Evolutionary conservation across 1,140 invertebrate genomes (phyloP).

Genomic region (Adoxophyes honmai): DNA sequence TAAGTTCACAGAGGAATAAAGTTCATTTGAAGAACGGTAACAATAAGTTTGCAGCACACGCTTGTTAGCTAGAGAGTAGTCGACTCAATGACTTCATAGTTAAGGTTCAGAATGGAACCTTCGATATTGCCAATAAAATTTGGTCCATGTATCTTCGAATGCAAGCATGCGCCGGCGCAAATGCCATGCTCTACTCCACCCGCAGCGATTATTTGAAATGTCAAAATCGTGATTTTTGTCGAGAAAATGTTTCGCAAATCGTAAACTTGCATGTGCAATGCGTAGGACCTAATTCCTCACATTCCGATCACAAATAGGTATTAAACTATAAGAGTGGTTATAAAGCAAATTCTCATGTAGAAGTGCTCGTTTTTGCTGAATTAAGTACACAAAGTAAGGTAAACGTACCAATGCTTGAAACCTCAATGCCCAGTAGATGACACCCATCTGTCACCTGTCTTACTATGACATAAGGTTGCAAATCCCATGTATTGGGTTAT

Average conservation of each 20-base stretch:
- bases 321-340: too few relatives aligned
- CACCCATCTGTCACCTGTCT: too few relatives aligned
- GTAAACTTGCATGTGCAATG: slow-evolving; percentile 5
- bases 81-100: not conserved
- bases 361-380: too few relatives aligned
- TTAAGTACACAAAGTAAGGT: too few relatives aligned
- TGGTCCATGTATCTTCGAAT: slow-evolving; percentile 14
- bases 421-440: too few relatives aligned
- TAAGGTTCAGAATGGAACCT: not conserved
- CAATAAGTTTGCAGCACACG: not conserved
- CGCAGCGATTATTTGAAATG: slow-evolving; percentile 62
- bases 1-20: not conserved
- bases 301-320: too few relatives aligned
- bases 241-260: slow-evolving; percentile 61
- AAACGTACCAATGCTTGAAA: too few relatives aligned
- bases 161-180: slow-evolving; percentile 53
- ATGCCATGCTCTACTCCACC: slow-evolving; percentile 62
- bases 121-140: not conserved
- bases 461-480: too few relatives aligned
- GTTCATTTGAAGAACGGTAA: not conserved
- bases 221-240: slow-evolving; percentile 72
- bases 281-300: slow-evolving; percentile 2
- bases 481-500: too few relatives aligned
- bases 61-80: not conserved
- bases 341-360: too few relatives aligned